phyloP scores from a whole-genome alignment of 2,113 vertebrate species.

The Epinephelus moara region DNA sequence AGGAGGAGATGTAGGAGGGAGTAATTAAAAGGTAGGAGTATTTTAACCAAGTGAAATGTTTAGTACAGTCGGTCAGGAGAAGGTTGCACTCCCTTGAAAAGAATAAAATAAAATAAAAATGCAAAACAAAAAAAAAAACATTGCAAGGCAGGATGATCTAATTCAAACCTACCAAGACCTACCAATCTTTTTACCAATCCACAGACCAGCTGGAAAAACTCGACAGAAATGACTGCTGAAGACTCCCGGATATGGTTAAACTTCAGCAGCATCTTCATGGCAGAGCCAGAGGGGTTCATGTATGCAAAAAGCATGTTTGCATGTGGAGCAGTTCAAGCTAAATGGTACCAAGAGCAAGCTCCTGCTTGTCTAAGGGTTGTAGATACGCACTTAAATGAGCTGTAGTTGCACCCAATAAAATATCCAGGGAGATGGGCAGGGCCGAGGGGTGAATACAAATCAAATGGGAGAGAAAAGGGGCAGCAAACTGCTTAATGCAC shows the following conservation, averaged over 20 bases:
- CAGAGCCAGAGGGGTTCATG: conserved; percentile 55
- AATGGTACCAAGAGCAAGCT: conserved; percentile 73
- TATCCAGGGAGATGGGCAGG: conserved; percentile 42
- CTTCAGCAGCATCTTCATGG: conserved; percentile 64
- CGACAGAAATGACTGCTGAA: conserved; percentile 61
- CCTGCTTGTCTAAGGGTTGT: conserved; percentile 56
- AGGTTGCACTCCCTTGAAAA: conserved; percentile 44
- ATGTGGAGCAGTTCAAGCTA: conserved; percentile 76
- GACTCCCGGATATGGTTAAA: conserved; percentile 54
- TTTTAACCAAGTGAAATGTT: conserved; percentile 47
- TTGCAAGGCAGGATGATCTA: conserved; percentile 87
- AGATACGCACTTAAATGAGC: conserved; percentile 59
- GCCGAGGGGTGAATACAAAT: conserved; percentile 27
- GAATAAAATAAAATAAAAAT: conserved; percentile 43
- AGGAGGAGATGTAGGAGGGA: conserved; percentile 37
- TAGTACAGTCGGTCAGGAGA: conserved; percentile 16
- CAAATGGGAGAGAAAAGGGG: conserved; percentile 60
- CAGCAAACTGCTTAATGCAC: conserved; percentile 38
- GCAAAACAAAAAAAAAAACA: conserved; percentile 64
- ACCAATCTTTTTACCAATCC: conserved; percentile 71
- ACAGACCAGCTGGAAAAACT: conserved; percentile 53
- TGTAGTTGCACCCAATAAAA: conserved; percentile 41
- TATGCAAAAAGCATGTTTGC: conserved; percentile 75
- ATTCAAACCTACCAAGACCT: conserved; percentile 80
- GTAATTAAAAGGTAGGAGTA: conserved; percentile 25